Conservation (phyloP, 2,797 vertebrate species). For the Schizopygopsis pylzovi region DNA sequence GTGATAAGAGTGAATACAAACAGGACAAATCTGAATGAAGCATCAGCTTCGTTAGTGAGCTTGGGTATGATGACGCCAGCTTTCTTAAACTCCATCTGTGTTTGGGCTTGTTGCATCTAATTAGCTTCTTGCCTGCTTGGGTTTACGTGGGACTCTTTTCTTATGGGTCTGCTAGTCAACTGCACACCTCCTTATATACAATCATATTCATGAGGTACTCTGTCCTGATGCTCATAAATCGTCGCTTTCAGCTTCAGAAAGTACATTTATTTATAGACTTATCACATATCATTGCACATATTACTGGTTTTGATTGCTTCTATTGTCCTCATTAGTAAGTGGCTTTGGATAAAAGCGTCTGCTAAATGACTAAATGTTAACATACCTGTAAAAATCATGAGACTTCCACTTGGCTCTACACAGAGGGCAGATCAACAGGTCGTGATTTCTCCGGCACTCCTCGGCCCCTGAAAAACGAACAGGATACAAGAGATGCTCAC, state of each 20-base stretch:
- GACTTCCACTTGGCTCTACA: constrained; percentile 91
- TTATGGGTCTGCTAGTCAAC: constrained; percentile 1
- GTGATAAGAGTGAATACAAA: neutral
- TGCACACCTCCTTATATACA: constrained; percentile 33
- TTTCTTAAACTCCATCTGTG: constrained; percentile 51
- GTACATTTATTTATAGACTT: neutral
- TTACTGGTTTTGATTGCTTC: neutral
- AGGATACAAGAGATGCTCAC: constrained; percentile 29
- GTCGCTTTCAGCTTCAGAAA: neutral
- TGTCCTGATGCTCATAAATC: neutral
- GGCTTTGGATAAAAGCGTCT: neutral
- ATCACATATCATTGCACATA: neutral
- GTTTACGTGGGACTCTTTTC: constrained; percentile 38
- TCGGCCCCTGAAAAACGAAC: constrained; percentile 83
- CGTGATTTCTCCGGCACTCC: constrained; percentile 88
- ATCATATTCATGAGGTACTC: constrained; percentile 27
- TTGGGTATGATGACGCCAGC: constrained; percentile 44
- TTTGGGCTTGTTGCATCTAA: constrained; percentile 44
- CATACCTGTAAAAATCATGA: constrained; percentile 84
- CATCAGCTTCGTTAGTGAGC: constrained; percentile 8
- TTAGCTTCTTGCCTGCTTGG: constrained; percentile 53
- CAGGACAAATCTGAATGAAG: constrained; percentile 5
- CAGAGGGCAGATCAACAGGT: constrained; percentile 88
- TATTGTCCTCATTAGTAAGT: neutral
- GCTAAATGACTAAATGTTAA: neutral